Evolutionary conservation across 2,797 vertebrate species (phyloP).

Genomic region (Choloepus didactylus): DNA sequence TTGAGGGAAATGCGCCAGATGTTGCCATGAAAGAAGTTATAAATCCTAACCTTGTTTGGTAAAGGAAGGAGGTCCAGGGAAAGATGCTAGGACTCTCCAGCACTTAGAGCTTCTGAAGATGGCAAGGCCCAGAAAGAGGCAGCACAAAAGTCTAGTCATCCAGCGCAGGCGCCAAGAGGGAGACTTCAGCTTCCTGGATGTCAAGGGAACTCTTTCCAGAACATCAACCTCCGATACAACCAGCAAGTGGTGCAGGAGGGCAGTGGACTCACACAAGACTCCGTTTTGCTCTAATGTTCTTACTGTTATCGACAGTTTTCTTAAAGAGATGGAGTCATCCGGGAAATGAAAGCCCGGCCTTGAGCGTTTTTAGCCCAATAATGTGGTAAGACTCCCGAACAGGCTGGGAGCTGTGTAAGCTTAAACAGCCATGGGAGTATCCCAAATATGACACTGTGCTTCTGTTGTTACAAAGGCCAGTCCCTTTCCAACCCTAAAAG

Average conservation of each 20-base stretch:
- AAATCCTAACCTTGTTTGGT: constrained; percentile 66
- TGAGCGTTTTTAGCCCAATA: neutral
- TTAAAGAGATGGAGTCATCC: neutral
- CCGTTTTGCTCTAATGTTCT: neutral
- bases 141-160: fast-evolving
- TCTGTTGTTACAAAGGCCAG: neutral
- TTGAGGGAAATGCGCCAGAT: constrained; percentile 52
- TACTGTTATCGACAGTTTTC: neutral
- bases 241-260: neutral
- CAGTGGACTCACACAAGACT: neutral
- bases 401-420: neutral
- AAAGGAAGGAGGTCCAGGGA: neutral
- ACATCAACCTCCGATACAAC: fast-evolving
- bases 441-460: too few species aligned
- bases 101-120: neutral
- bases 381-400: neutral
- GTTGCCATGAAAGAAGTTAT: constrained; percentile 43
- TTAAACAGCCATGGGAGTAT: neutral
- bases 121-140: neutral
- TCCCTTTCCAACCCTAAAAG: neutral
- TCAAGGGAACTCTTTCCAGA: neutral
- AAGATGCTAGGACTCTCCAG: constrained; percentile 32
- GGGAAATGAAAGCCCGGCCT: neutral
- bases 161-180: neutral
- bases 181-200: neutral